A percentile compares a stretch with the other conserved stretches of the same genome.
phyloP scores from a whole-genome alignment of 1,140 invertebrate genomes.

The Pemphigus obesinymphae region DNA sequence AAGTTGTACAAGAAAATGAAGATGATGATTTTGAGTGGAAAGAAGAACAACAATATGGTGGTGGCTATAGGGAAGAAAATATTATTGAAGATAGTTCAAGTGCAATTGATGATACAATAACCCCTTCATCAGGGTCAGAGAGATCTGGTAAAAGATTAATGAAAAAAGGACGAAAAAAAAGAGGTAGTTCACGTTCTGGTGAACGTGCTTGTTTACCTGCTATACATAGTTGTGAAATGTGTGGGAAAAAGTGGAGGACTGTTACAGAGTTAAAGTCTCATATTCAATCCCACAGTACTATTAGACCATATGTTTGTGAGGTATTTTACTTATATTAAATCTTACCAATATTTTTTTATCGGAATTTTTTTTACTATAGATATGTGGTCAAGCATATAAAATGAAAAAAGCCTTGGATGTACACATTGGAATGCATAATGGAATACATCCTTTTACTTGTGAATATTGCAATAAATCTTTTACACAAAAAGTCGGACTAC shows the following conservation, averaged over 20 bases:
- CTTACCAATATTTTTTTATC: neutral
- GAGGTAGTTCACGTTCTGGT: constrained; percentile 34
- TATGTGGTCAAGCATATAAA: constrained; percentile 57
- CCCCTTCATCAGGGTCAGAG: neutral
- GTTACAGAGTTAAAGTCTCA: constrained; percentile 52
- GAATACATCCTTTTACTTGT: constrained; percentile 67
- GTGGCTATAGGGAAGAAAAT: constrained; percentile 7
- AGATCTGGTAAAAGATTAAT: constrained; percentile 29
- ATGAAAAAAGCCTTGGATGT: constrained; percentile 49
- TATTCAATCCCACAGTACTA: constrained; percentile 51
- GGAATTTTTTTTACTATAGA: constrained; percentile 41
- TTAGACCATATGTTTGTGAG: constrained; percentile 56
- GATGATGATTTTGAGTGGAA: constrained; percentile 40
- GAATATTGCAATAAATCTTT: constrained; percentile 71
- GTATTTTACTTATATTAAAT: neutral
- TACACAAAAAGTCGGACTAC: constrained; percentile 63
- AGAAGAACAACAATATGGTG: neutral
- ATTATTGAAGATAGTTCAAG: constrained; percentile 18
- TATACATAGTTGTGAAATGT: constrained; percentile 49
- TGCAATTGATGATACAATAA: neutral
- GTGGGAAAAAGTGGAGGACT: constrained; percentile 52
- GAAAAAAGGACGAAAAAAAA: constrained; percentile 35
- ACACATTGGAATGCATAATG: constrained; percentile 63
- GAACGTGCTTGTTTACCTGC: constrained; percentile 42
- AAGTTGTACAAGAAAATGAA: constrained; percentile 25